phyloP scores from a whole-genome alignment of 1,140 invertebrate species.

The Lepidurus packardi region DNA sequence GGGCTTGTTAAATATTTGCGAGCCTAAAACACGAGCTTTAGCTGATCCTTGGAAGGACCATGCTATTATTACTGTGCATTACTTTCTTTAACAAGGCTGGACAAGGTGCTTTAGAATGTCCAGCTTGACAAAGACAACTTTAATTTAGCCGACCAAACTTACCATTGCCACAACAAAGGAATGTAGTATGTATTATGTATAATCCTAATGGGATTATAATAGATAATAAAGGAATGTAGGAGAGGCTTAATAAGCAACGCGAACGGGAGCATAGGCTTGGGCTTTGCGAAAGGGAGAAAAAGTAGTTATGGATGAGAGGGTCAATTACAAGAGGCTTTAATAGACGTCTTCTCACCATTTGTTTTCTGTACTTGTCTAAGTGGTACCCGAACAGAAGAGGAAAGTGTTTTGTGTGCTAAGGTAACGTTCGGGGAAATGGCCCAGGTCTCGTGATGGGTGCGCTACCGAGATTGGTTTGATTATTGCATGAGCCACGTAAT shows the following conservation, averaged over 20 bases:
- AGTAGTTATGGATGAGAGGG: constrained; percentile 2
- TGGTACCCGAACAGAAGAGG: not conserved
- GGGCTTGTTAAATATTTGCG: not conserved
- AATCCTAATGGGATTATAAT: not conserved
- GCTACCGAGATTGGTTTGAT: not conserved
- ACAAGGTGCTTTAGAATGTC: not conserved
- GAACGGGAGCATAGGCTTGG: not conserved
- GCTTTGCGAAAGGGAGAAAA: not conserved
- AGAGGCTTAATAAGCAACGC: not conserved
- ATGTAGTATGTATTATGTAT: not conserved
- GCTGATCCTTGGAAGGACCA: too few relatives aligned
- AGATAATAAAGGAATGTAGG: not conserved
- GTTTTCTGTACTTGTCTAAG: not conserved
- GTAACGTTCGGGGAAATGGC: not conserved
- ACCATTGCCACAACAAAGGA: not conserved
- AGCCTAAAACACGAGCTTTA: not conserved
- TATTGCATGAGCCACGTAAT: not conserved
- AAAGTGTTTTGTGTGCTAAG: not conserved
- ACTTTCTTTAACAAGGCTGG: not conserved
- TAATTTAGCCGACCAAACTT: not conserved
- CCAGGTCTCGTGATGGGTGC: not conserved
- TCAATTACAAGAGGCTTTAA: not conserved
- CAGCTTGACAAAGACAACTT: not conserved
- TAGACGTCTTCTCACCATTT: not conserved
- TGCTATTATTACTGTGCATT: too few relatives aligned